Evolutionary conservation across 2,888 invertebrate genomes (phyloP).

Genomic region (Melikaiella ostensackeni): DNA sequence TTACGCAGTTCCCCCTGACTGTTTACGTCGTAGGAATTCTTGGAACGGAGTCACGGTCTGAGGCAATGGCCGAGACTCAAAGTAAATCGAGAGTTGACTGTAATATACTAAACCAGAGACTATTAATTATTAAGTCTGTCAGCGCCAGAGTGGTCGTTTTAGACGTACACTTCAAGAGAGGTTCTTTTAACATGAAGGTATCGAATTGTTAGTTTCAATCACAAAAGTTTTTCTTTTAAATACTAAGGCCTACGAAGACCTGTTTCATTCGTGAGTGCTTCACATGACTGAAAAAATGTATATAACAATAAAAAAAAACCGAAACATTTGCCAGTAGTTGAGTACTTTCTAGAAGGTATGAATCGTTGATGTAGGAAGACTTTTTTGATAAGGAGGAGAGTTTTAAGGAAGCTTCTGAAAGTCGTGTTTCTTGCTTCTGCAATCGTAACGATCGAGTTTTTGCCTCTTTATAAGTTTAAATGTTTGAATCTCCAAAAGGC

Average conservation of each 20-base stretch:
- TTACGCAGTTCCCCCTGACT: too few species aligned
- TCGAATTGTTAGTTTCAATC: neutral
- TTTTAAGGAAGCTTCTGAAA: conserved; percentile 28
- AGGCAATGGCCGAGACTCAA: too few species aligned
- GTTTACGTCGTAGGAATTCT: too few species aligned
- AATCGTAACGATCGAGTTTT: conserved; percentile 48
- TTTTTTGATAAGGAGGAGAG: neutral
- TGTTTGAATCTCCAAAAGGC: conserved; percentile 43
- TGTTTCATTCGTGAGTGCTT: neutral
- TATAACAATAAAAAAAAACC: neutral
- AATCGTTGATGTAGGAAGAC: neutral
- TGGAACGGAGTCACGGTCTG: too few species aligned
- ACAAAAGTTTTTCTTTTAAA: neutral
- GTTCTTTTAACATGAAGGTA: too few species aligned
- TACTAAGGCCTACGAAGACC: conserved; percentile 17
- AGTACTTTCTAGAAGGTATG: neutral
- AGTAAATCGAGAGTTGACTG: too few species aligned
- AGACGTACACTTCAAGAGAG: too few species aligned
- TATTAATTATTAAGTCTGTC: too few species aligned
- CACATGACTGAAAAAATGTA: conserved; percentile 1
- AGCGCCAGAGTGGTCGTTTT: too few species aligned
- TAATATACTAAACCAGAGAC: too few species aligned
- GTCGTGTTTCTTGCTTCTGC: conserved; percentile 31
- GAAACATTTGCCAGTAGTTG: neutral
- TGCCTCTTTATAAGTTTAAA: conserved; percentile 31